Evolutionary conservation across 23 tunicate genomes (phyloP).

Genomic region (Pegea sp.): DNA sequence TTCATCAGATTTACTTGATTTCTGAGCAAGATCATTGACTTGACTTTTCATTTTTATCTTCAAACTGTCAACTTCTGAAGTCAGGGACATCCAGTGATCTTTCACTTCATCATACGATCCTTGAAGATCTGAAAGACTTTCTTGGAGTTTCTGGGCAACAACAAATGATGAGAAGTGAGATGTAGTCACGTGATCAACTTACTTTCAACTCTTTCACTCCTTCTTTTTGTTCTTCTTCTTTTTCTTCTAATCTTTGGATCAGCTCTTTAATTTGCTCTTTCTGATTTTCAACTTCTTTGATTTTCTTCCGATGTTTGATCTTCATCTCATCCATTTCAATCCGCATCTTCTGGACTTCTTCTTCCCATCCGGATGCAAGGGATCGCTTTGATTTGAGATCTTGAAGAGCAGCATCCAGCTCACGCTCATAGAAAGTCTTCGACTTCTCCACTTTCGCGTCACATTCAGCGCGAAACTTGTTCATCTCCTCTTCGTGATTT

Average conservation of each 20-base stretch:
- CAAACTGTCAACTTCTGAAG: conserved; percentile 26
- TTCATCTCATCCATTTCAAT: conserved; percentile 25
- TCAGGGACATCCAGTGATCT: conserved; percentile 8
- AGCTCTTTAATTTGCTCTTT: conserved; percentile 31
- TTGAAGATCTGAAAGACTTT: too few relatives aligned
- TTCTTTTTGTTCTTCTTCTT: too few relatives aligned
- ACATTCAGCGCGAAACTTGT: conserved; percentile 20
- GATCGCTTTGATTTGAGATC: neutral
- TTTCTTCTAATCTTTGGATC: conserved; percentile 19
- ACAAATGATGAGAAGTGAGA: too few relatives aligned
- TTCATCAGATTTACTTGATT: conserved; percentile 51
- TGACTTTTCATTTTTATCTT: conserved; percentile 25
- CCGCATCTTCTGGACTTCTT: neutral
- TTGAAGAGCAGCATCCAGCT: conserved; percentile 17
- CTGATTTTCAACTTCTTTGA: conserved; percentile 44
- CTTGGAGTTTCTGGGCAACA: too few relatives aligned
- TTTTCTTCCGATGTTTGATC: conserved; percentile 30
- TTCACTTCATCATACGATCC: conserved; percentile 13
- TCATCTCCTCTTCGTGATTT: conserved; percentile 19
- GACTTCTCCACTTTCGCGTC: conserved; percentile 71
- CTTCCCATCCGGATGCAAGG: neutral
- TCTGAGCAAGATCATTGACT: conserved; percentile 41
- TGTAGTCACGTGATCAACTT: too few relatives aligned
- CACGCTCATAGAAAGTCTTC: conserved; percentile 63
- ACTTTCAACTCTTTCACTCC: too few relatives aligned